These are phyloP conservation scores for Drosophila atroscutellata DNA, from an alignment of 2,888 invertebrate genomes.

Conservation along the genomic window DNA sequence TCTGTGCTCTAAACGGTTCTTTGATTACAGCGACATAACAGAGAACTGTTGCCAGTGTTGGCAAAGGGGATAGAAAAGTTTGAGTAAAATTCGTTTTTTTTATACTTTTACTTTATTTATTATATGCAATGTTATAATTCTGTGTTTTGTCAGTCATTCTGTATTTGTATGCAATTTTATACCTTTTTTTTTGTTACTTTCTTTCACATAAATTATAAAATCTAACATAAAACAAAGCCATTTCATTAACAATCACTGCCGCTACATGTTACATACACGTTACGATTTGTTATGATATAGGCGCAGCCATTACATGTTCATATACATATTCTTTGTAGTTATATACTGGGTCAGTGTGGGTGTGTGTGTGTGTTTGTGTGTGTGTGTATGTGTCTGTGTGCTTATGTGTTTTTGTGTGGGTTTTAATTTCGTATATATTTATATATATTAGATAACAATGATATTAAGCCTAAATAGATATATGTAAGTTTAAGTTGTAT, in stretches of 20 bases:
- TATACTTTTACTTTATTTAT: conserved; percentile 79
- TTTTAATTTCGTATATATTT: conserved; percentile 57
- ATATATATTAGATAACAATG: conserved; percentile 79
- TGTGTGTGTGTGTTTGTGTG: conserved; percentile 8
- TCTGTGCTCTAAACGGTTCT: background rate
- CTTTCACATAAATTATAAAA: conserved; percentile 79
- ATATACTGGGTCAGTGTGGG: conserved; percentile 53
- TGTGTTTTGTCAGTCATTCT: conserved; percentile 83
- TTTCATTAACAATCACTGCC: conserved; percentile 83
- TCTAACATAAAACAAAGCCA: conserved; percentile 82
- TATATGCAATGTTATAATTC: conserved; percentile 81
- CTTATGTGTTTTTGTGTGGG: conserved; percentile 22
- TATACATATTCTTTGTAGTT: conserved; percentile 68
- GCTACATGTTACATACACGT: conserved; percentile 81
- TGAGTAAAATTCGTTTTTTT: conserved; percentile 22
- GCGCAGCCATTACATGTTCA: conserved; percentile 65
- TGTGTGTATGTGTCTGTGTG: conserved; percentile 18
- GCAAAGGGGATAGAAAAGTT: background rate
- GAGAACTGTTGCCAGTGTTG: background rate
- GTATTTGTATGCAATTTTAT: conserved; percentile 77
- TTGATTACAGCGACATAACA: background rate
- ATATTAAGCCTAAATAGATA: conserved; percentile 79
- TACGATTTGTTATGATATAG: conserved; percentile 68
- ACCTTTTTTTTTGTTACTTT: conserved; percentile 57
- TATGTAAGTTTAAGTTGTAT: conserved; percentile 67